Base-by-base conservation (phyloP, 2,888 invertebrate species). In the Hecatera dysodea region DNA sequence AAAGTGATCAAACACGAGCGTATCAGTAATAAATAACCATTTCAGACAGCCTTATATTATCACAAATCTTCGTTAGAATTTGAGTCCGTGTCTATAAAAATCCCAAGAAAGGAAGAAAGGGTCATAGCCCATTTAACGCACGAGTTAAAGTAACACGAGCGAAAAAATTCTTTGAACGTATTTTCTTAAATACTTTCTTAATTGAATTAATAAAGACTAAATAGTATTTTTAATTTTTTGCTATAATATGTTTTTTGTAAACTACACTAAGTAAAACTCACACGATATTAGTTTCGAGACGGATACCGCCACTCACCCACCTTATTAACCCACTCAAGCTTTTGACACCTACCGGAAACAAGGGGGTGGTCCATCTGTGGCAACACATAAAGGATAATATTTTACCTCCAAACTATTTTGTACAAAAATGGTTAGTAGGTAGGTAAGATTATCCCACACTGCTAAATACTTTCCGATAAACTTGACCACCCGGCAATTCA, bases 401-500 rank as follows among this genome's bases (percentile, higher is more conserved):
- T 24, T 19, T 52, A 27, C 12, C 9, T 52, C 52, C 57, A 17
- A 79, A 52, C 73, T 9, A 60, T 50, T 80, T 52, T 46, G 42
- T 55, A 17, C 7, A 33, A 36, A 77, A 48, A 77, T 19, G 8
- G 17, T 42, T 17, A 62, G 48, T n/a, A 24, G 7, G 27, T 12
- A n/a, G n/a, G n/a, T n/a, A 75, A 66, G 53, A 15, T 48, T 27
- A 79, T 75, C 73, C 39, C 50, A 66, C 29, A 62, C 22, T 24
- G 52, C 57, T 70, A 67, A 75, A 55, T 72, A 57, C 55, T 69
- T 79, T 67, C 46, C 73, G 50, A 71, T 69, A 59, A 78, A n/a
- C 36, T 29, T 27, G 81, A 65, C 75, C 75, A 78, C 72, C 72
- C 66, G 61, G 56, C 0, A 5, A 22, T 84, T 84, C 84, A 66